Evolutionary conservation across 1,140 invertebrate species (phyloP), one percentile per base, ranked within the genome.

Genomic region (Cherax quadricarinatus): DNA sequence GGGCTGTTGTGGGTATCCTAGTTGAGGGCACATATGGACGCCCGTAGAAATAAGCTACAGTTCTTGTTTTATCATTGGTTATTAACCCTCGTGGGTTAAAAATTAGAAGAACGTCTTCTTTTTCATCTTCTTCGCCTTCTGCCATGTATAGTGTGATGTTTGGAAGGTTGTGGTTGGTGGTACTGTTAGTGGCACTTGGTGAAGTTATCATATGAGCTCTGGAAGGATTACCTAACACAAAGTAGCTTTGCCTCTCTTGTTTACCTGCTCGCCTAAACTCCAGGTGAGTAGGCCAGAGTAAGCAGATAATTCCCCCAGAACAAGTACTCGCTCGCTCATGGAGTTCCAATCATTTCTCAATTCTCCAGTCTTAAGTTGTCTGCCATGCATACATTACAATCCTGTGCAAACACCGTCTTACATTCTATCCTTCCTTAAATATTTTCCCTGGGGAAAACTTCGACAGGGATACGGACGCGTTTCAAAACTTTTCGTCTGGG

Each of bases 391-490:
- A 82, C 48, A 82, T 82, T 82, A 82, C 80, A 82, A 51, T 53
- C 80, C 80, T 82, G 80, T 82, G 48, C 80, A 82, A 82, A 82
- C 80, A 82, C 14, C 80, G 80, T 24, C 80, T 82, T 82, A 75
- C 88, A 90, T 90, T 90, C 88, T 90, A 90, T 90, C 88, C 88
- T 84, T 90, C 88, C 82, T 90, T 84, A 90, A 90, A 90, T 90
- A 90, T 90, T 90, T 90, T 90, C 81, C 24, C 81, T 90, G 57
- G 51, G 73, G 53, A 41, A 60, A 75, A 62, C 73, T 88, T 88
- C 86, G 86, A 88, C 86, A 88, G 30, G 18, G 73, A 88, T 41
- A 30, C 73, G 73, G 49, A 75, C 53, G 73, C 51, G 73, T 88
- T 85, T 66, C 83, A 85, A 48, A 85, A 70, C 21, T 49, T 48